Evolutionary conservation across 2,888 invertebrate species (phyloP), one percentile per base, ranked within the genome.

Genomic region (Beris morrisii): DNA sequence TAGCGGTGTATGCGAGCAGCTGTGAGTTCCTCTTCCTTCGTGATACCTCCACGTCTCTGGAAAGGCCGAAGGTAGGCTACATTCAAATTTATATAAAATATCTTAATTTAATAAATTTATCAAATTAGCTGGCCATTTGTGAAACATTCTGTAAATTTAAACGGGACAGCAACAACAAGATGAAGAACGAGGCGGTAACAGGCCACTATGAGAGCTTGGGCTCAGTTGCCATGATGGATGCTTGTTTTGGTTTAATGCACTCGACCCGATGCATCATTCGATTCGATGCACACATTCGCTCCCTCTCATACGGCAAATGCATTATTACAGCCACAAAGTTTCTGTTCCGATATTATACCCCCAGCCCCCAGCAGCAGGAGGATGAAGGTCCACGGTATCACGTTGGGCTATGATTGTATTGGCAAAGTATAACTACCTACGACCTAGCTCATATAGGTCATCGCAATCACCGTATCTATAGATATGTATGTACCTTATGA

Each of bases 141-240:
- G 68, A 69, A 71, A 71, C 71, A 70, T 70, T 70, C 70, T 71
- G 70, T 71, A 71, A 71, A 71, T 70, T 71, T 71, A 71, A 71
- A 71, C 71, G 70, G 67, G 67, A 69, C 70, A 71, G 68, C 13
- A 15, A 48, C 48, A 48, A 5, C n/a, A 48, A 43, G 50, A 52
- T 45, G 52, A 53, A 56, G 43, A 38, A 63, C 44, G 38, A 38
- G 38, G 38, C 38, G 38, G 38, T 38, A 38, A 38, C 38, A 38
- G 38, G 44, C 64, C 53, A n/a, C 53, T 45, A 38, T 64, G 53
- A 48, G 66, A 63, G 50, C 63, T 45, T 43, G 46, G 63, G 70
- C 69, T 70, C 67, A 68, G 66, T 70, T 69, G 64, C 45, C 66
- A 58, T 54, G 57, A 57, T 43, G 59, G 53, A 31, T 22, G 22